These are phyloP conservation scores for Oryzias celebensis DNA, from an alignment of 2,113 vertebrate genomes.

Conservation along the genomic window DNA sequence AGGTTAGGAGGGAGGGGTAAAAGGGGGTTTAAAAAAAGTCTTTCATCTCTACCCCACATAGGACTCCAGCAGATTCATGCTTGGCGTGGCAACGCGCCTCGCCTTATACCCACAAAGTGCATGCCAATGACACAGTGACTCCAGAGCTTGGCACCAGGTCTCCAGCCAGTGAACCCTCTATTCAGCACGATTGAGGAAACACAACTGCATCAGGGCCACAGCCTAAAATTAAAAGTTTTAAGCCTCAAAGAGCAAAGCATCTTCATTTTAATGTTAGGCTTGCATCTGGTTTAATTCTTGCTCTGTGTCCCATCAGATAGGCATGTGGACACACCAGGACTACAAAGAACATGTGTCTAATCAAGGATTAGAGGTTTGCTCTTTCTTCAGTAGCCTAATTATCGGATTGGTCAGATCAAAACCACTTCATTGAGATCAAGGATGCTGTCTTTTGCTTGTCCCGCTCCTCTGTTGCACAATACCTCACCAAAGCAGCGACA, in stretches of 20 bases:
- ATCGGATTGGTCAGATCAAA: slow-evolving; percentile 70
- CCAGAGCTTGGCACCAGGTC: slow-evolving; percentile 68
- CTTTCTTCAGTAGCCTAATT: slow-evolving; percentile 73
- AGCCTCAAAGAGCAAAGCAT: slow-evolving; percentile 73
- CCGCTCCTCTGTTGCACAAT: slow-evolving; percentile 64
- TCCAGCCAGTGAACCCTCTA: slow-evolving; percentile 68
- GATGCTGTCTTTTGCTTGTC: slow-evolving; percentile 61
- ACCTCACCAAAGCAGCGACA: slow-evolving; percentile 62
- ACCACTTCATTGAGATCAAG: slow-evolving; percentile 73
- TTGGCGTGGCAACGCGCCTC: slow-evolving; percentile 46
- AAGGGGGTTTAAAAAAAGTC: slow-evolving; percentile 49
- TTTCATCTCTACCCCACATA: slow-evolving; percentile 60
- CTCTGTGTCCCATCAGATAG: slow-evolving; percentile 65
- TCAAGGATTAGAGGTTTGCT: slow-evolving; percentile 72
- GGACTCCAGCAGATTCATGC: slow-evolving; percentile 49
- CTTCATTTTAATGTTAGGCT: slow-evolving; percentile 73
- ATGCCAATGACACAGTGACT: slow-evolving; percentile 57
- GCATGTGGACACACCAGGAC: slow-evolving; percentile 75
- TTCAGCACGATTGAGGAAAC: slow-evolving; percentile 68
- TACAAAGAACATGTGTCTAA: slow-evolving; percentile 71
- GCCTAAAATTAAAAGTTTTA: slow-evolving; percentile 76
- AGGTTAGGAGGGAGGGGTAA: slow-evolving; percentile 15
- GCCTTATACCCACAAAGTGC: slow-evolving; percentile 62
- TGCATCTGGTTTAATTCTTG: slow-evolving; percentile 74
- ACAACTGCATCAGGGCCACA: slow-evolving; percentile 53